A percentile compares a stretch with the other conserved stretches of the same genome.
Conservation (phyloP, 35 echinoderm and acorn worm genomes). For the Acanthaster planci region DNA sequence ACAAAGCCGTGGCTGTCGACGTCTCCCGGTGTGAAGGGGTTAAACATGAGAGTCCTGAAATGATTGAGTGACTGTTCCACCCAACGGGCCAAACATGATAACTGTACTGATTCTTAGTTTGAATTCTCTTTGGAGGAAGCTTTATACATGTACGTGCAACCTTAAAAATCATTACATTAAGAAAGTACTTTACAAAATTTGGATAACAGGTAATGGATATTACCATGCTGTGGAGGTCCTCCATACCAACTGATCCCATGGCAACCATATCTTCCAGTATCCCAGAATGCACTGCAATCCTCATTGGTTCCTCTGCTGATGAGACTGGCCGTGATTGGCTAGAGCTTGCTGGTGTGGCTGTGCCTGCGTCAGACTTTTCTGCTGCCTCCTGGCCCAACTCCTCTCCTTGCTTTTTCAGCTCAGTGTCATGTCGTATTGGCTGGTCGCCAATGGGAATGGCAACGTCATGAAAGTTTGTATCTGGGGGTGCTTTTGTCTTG, state of each 20-base stretch:
- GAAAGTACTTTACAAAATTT: no score
- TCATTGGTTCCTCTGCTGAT: conserved; percentile 54
- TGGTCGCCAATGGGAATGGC: conserved; percentile 55
- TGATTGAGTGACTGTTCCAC: no score
- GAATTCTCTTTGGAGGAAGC: no score
- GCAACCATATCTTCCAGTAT: conserved; percentile 87
- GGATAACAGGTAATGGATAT: background rate
- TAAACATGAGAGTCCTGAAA: no score
- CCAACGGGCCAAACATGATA: no score
- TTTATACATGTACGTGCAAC: no score
- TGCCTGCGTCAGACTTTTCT: background rate
- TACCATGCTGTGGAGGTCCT: conserved; percentile 82
- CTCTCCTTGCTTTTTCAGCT: background rate
- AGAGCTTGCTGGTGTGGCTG: conserved; percentile 18
- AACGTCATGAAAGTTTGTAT: conserved; percentile 33
- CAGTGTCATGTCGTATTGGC: conserved; percentile 38
- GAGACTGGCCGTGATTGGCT: conserved; percentile 41
- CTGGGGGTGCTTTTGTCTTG: background rate
- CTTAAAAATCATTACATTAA: no score
- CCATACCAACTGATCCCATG: conserved; percentile 74
- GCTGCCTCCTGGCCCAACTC: background rate
- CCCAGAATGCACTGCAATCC: conserved; percentile 75
- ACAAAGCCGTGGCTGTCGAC: no score
- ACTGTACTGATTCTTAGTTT: no score
- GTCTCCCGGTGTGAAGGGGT: no score